Evolutionary conservation across 2,888 invertebrate species (phyloP).

Genomic region (Trimorus sp.): DNA sequence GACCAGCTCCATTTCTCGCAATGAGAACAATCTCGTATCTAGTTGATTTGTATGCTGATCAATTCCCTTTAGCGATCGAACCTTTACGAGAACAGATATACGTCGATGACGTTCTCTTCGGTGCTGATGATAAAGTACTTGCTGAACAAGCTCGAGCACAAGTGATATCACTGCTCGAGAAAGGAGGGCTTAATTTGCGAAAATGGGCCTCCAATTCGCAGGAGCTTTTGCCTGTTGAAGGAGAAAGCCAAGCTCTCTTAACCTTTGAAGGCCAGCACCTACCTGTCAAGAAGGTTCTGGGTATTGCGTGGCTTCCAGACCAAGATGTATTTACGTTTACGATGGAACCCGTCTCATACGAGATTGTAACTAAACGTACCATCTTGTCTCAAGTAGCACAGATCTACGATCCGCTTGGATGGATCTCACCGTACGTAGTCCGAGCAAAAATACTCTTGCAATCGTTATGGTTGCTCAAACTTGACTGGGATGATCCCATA

Average conservation of each 20-base stretch:
- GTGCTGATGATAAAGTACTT: neutral
- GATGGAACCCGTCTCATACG: too few species aligned
- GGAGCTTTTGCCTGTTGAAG: neutral
- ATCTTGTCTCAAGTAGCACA: neutral
- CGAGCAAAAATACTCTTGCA: conserved; percentile 10
- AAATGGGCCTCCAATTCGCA: neutral
- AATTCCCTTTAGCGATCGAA: neutral
- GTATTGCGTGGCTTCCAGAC: neutral
- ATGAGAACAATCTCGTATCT: neutral
- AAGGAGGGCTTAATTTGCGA: neutral
- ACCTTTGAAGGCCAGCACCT: neutral
- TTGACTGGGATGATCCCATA: conserved; percentile 1
- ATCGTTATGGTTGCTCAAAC: neutral
- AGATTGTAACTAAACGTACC: neutral
- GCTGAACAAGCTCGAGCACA: neutral
- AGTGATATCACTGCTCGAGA: neutral
- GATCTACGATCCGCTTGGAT: conserved; percentile 1
- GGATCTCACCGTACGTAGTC: neutral
- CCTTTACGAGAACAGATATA: neutral
- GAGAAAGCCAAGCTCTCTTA: neutral
- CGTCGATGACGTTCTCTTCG: conserved; percentile 9
- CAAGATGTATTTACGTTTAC: neutral
- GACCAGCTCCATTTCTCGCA: neutral
- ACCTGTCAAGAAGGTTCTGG: neutral
- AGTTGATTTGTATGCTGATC: neutral